A percentile compares a stretch with the other conserved stretches of the same genome.
phyloP scores from a whole-genome alignment of 2,888 invertebrate species.

The Drosophila prostipennis region DNA sequence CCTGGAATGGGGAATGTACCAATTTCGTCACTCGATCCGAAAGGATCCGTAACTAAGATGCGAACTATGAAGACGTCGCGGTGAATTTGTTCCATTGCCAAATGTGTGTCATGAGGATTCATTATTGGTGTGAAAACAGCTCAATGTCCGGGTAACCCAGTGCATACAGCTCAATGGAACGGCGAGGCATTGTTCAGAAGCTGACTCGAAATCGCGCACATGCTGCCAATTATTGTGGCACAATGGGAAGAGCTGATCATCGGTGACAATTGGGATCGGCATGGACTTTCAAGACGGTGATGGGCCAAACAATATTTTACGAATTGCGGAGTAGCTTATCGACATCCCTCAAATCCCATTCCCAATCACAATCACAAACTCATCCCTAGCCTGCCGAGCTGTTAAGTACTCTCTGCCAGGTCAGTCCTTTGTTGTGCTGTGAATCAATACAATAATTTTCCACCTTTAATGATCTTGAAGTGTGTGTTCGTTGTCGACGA shows the following conservation, averaged over 20 bases:
- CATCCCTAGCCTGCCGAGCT: slow-evolving; percentile 54
- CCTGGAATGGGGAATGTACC: background rate
- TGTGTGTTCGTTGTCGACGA: slow-evolving; percentile 41
- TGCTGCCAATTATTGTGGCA: slow-evolving; percentile 61
- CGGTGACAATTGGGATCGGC: slow-evolving; percentile 15
- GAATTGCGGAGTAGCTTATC: slow-evolving; percentile 19
- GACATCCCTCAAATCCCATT: slow-evolving; percentile 14
- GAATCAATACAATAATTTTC: slow-evolving; percentile 72
- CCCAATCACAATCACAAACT: background rate
- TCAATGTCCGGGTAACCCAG: background rate
- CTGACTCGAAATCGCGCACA: slow-evolving; percentile 41
- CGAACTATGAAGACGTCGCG: background rate
- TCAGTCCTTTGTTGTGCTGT: slow-evolving; percentile 55
- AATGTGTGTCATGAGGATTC: background rate
- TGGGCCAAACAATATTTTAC: slow-evolving; percentile 15
- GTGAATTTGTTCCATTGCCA: too few species aligned
- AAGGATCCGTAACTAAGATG: background rate
- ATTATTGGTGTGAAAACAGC: slow-evolving; percentile 2
- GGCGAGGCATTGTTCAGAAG: background rate
- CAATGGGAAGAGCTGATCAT: slow-evolving; percentile 55
- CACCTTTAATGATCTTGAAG: slow-evolving; percentile 64
- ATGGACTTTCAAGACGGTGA: slow-evolving; percentile 33
- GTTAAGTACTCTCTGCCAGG: slow-evolving; percentile 71
- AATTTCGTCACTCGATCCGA: background rate
- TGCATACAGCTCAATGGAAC: slow-evolving; percentile 26